Percentiles rank a stretch among this genome's conserved stretches.
Evolutionary conservation across 2,797 vertebrate genomes (phyloP).

Genomic region (Sebastes baramenuke): DNA sequence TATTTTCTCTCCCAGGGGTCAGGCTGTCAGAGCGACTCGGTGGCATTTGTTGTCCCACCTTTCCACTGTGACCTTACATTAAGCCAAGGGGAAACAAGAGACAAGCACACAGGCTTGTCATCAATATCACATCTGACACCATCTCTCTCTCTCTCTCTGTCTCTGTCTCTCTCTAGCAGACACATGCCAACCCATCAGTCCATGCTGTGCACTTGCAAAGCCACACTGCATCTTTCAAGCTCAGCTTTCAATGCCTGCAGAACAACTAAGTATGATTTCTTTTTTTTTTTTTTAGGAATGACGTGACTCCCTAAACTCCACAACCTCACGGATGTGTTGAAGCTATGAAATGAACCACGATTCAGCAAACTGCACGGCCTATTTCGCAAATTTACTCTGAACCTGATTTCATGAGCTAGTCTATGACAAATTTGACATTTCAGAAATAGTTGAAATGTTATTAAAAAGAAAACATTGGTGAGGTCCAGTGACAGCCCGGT

Average conservation of each 20-base stretch:
- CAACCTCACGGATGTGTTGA: neutral
- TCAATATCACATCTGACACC: constrained; percentile 69
- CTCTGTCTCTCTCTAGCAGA: constrained; percentile 33
- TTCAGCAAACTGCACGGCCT: neutral
- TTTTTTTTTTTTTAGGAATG: neutral
- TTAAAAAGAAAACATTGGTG: constrained; percentile 9
- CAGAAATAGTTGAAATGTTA: neutral
- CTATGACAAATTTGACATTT: constrained; percentile 46
- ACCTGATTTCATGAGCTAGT: constrained; percentile 14
- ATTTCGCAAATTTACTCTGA: constrained; percentile 13
- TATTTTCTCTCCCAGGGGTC: constrained; percentile 72
- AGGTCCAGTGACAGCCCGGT: constrained; percentile 23
- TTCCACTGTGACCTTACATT: constrained; percentile 76
- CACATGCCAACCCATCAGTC: constrained; percentile 48
- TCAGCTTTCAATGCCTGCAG: neutral
- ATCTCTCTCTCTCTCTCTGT: constrained; percentile 20
- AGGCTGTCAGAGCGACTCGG: constrained; percentile 68
- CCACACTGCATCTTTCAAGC: constrained; percentile 4
- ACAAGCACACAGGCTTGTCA: constrained; percentile 58
- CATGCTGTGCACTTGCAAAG: neutral
- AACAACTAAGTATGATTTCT: neutral
- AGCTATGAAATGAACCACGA: constrained; percentile 8
- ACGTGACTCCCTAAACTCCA: constrained; percentile 11
- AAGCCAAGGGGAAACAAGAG: constrained; percentile 71
- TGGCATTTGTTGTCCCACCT: constrained; percentile 74